phyloP scores from a whole-genome alignment of 2,113 vertebrate species.

The Lophotis ruficrista region DNA sequence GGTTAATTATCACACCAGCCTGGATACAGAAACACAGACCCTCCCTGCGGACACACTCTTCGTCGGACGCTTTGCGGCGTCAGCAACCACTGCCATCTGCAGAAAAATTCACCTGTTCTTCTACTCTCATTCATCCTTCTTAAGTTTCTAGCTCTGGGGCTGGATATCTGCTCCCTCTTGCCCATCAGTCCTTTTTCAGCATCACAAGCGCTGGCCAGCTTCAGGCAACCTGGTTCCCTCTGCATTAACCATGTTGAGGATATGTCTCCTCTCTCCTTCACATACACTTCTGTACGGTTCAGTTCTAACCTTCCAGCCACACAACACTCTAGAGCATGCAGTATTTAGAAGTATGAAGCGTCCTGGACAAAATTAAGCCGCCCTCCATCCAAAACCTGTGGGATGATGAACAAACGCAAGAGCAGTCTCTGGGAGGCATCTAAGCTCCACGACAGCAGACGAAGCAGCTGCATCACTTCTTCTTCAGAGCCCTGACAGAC shows the following conservation, averaged over 20 bases:
- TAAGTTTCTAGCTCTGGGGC: neutral
- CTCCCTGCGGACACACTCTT: neutral
- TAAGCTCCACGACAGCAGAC: neutral
- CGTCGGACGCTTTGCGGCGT: rapidly evolving
- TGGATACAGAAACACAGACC: neutral
- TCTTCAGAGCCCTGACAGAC: neutral
- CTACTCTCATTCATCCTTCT: neutral
- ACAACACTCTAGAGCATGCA: neutral
- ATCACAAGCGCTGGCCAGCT: neutral
- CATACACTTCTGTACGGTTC: neutral
- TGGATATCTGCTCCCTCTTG: neutral
- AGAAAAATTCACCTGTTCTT: neutral
- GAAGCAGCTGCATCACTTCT: neutral
- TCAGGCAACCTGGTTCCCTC: neutral
- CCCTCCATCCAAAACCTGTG: neutral
- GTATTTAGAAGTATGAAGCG: neutral
- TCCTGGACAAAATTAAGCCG: neutral
- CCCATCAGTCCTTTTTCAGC: neutral
- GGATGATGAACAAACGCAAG: neutral
- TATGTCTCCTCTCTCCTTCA: neutral
- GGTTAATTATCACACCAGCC: neutral
- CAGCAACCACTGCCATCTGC: neutral
- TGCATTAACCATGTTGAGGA: neutral
- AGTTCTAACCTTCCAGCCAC: neutral
- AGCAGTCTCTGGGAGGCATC: neutral